phyloP scores from a whole-genome alignment of 53 echinoderm and acorn worm genomes.

The Glandiceps talaboti region DNA sequence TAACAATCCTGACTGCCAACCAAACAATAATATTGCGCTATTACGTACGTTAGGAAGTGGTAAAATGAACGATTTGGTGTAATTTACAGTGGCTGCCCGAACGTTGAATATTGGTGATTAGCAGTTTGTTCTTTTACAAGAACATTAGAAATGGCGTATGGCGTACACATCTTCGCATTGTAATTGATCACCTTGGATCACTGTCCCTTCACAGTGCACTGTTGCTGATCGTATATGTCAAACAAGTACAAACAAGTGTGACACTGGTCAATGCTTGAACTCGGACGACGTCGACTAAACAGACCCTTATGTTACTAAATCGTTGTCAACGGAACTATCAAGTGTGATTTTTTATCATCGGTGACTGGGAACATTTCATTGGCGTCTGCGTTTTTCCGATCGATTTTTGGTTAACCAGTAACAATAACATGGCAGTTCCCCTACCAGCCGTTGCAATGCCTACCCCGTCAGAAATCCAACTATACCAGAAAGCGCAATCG shows the following conservation, averaged over 20 bases:
- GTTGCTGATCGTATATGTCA: not conserved
- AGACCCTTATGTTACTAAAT: no score
- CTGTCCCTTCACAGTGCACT: no score
- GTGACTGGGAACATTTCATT: not conserved
- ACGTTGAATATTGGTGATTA: no score
- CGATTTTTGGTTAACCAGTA: not conserved
- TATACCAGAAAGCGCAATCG: conserved; percentile 35
- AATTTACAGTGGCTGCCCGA: no score
- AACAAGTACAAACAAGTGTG: not conserved
- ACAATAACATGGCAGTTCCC: not conserved
- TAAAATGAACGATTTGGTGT: no score
- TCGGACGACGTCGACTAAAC: no score
- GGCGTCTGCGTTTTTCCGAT: not conserved
- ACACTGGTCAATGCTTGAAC: no score
- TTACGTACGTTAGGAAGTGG: not conserved
- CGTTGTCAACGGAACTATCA: no score
- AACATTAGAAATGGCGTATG: no score
- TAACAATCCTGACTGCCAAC: not conserved
- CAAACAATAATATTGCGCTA: not conserved
- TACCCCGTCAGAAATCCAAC: conserved; percentile 31
- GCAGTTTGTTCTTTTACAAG: no score
- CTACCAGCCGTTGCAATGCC: not conserved
- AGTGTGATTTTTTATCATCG: not conserved
- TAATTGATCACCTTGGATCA: no score
- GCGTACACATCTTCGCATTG: no score